phyloP scores from a whole-genome alignment of 2,888 invertebrate genomes.

The Drosophila diplacantha region DNA sequence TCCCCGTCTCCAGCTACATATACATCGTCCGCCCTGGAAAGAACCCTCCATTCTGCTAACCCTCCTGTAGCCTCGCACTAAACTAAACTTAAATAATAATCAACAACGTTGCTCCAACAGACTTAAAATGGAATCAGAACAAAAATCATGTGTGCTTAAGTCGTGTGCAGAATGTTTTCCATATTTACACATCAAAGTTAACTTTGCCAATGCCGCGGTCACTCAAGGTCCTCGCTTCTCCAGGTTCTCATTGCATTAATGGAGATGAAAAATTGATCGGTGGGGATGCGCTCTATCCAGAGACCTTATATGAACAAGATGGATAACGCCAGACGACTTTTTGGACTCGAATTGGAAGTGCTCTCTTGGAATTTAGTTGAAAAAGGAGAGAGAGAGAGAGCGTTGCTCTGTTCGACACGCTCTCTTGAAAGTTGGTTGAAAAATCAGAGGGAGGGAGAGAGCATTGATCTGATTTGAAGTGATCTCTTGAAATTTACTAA shows the following conservation, averaged over 20 bases:
- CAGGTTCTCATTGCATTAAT: neutral
- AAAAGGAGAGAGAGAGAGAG: no score
- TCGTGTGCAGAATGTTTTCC: slow-evolving; percentile 40
- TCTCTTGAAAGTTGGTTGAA: no score
- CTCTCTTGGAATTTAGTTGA: neutral
- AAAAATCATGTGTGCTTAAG: slow-evolving; percentile 39
- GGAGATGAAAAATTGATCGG: slow-evolving; percentile 10
- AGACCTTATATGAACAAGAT: neutral
- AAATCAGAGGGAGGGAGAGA: neutral
- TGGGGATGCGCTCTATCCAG: slow-evolving; percentile 1
- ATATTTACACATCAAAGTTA: slow-evolving; percentile 40
- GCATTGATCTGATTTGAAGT: no score
- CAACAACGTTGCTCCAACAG: slow-evolving; percentile 75
- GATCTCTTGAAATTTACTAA: neutral
- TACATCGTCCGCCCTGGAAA: slow-evolving; percentile 34
- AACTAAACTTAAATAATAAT: slow-evolving; percentile 78
- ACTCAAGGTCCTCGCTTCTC: neutral
- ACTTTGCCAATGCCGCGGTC: slow-evolving; percentile 31
- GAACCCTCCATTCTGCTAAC: slow-evolving; percentile 15
- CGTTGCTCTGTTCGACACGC: no score
- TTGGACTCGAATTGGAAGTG: no score
- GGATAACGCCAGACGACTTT: neutral
- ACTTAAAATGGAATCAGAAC: slow-evolving; percentile 61
- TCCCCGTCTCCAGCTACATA: slow-evolving; percentile 23
- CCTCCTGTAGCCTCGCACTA: slow-evolving; percentile 75